Evolutionary conservation across 2,888 invertebrate species (phyloP).

Genomic region (Nymphalis c-album): DNA sequence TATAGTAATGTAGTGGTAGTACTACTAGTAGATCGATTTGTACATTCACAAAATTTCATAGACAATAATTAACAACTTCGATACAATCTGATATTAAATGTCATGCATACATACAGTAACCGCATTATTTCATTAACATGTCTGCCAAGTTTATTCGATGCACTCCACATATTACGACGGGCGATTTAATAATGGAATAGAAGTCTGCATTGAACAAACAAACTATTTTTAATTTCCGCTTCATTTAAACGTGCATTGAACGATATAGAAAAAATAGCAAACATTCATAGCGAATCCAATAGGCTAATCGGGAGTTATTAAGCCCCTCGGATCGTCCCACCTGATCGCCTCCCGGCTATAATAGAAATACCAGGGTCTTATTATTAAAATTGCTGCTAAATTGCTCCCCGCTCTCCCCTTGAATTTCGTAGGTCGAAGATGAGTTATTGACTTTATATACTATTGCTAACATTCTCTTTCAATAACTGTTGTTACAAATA

Average conservation of each 20-base stretch:
- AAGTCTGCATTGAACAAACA: slow-evolving; percentile 48
- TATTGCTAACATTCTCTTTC: slow-evolving; percentile 35
- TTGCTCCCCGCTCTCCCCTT: slow-evolving; percentile 75
- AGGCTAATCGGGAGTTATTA: slow-evolving; percentile 81
- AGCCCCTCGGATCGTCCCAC: slow-evolving; percentile 75
- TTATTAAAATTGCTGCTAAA: slow-evolving; percentile 83
- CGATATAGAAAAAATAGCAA: slow-evolving; percentile 79
- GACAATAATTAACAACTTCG: slow-evolving; percentile 13
- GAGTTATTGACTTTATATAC: slow-evolving; percentile 53
- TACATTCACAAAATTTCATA: slow-evolving; percentile 1
- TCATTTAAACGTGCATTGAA: slow-evolving; percentile 61
- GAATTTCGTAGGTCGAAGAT: slow-evolving; percentile 67
- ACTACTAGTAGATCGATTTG: not conserved
- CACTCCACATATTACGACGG: slow-evolving; percentile 41
- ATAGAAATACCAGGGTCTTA: slow-evolving; percentile 82
- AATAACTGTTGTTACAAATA: slow-evolving; percentile 36
- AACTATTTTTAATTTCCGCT: slow-evolving; percentile 68
- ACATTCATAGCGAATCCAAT: slow-evolving; percentile 80
- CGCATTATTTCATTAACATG: slow-evolving; percentile 43
- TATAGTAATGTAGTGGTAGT: not conserved
- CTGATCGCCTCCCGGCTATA: slow-evolving; percentile 79
- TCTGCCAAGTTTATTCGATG: slow-evolving; percentile 43
- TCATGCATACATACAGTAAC: slow-evolving; percentile 37
- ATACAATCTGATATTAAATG: slow-evolving; percentile 28
- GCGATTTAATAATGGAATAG: slow-evolving; percentile 47